A percentile compares a stretch with the other conserved stretches of the same genome.
phyloP scores from a whole-genome alignment of 2,888 invertebrate genomes.

The Gortyna flavago region DNA sequence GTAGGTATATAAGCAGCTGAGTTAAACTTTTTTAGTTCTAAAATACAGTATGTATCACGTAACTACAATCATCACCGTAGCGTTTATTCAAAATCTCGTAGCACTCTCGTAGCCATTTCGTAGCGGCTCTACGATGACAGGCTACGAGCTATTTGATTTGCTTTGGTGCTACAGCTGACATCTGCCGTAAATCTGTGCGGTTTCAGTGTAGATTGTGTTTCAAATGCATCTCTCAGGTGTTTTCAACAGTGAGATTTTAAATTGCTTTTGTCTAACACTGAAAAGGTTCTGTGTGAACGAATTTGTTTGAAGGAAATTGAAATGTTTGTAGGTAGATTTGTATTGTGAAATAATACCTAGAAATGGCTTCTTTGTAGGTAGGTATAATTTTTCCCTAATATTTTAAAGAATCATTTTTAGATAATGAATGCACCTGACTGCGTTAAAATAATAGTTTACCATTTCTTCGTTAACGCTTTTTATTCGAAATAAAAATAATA shows the following conservation, averaged over 20 bases:
- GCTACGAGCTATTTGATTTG: conserved; percentile 60
- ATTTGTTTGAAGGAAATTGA: conserved; percentile 21
- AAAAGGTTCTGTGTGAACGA: conserved; percentile 24
- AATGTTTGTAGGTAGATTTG: neutral
- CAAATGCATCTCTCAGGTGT: conserved; percentile 44
- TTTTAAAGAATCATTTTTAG: neutral
- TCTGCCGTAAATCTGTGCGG: conserved; percentile 48
- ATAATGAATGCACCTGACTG: too few relatives aligned
- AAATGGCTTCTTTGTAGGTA: neutral
- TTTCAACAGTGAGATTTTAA: conserved; percentile 35
- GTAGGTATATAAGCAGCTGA: neutral
- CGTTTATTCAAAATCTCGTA: conserved; percentile 38
- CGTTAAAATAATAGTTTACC: too few relatives aligned
- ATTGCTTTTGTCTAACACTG: conserved; percentile 43
- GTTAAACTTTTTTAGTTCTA: neutral
- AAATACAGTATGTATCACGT: neutral
- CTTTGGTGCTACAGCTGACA: conserved; percentile 50
- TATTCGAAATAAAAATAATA: neutral
- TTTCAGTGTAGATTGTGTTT: conserved; percentile 40
- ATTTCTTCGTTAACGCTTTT: too few relatives aligned
- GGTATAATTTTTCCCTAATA: neutral
- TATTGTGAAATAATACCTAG: neutral
- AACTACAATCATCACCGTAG: neutral
- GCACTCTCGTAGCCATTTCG: conserved; percentile 48
- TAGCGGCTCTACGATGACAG: conserved; percentile 52